Percentiles rank a stretch among this genome's conserved stretches.
Conservation (phyloP, 23 tunicate species). For the Corella eumyota region DNA sequence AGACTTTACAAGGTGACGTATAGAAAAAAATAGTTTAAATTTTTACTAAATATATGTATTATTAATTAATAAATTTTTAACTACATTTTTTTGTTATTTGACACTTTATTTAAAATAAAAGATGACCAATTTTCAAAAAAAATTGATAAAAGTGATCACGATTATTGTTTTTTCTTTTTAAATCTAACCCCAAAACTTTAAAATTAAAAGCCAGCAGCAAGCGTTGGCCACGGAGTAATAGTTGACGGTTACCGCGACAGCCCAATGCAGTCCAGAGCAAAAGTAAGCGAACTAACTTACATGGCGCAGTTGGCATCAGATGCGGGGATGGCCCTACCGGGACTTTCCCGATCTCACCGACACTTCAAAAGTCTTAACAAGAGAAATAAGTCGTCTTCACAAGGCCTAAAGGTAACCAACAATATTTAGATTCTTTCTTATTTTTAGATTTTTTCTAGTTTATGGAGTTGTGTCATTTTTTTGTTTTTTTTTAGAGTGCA, state of each 20-base stretch:
- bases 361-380: background rate
- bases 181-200: no score
- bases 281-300: conserved; percentile 13
- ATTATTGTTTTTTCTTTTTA: no score
- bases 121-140: no score
- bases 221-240: conserved; percentile 57
- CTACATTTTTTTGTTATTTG: no score
- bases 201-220: conserved; percentile 26
- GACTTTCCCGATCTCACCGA: background rate
- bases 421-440: background rate
- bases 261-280: conserved; percentile 42
- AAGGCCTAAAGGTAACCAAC: background rate
- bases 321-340: conserved; percentile 2
- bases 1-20: conserved; percentile 45
- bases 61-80: no score
- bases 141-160: no score
- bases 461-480: no score
- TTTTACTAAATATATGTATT: no score
- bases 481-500: no score
- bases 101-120: no score
- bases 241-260: conserved; percentile 60
- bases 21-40: no score
- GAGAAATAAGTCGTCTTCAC: conserved; percentile 1
- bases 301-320: conserved; percentile 9
- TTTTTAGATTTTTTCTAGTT: background rate